These are phyloP conservation scores for Sebastes vulpes DNA, from an alignment of 2,797 vertebrate species.

Conservation along the genomic window DNA sequence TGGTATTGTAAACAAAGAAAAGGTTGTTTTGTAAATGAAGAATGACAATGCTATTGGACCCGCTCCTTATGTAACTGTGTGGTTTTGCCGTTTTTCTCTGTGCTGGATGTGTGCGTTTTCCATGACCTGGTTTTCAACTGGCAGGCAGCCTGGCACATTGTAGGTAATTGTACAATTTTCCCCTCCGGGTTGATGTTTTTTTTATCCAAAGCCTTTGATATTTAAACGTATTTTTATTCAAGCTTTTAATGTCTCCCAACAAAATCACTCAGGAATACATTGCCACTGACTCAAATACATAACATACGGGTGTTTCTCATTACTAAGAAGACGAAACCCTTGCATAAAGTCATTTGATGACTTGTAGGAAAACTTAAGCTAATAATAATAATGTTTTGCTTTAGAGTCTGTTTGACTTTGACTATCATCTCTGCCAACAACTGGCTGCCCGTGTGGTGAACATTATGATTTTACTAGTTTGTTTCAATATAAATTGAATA, in stretches of 20 bases:
- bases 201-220: slow-evolving; percentile 60
- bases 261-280: slow-evolving; percentile 35
- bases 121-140: slow-evolving; percentile 67
- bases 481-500: slow-evolving; percentile 21
- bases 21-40: slow-evolving; percentile 13
- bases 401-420: not conserved
- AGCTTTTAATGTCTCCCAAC: slow-evolving; percentile 51
- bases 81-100: slow-evolving; percentile 48
- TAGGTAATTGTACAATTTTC: slow-evolving; percentile 58
- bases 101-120: slow-evolving; percentile 61
- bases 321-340: slow-evolving; percentile 34
- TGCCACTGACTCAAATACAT: slow-evolving; percentile 33
- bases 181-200: slow-evolving; percentile 35
- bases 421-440: not conserved
- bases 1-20: slow-evolving; percentile 20
- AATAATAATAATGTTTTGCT: slow-evolving; percentile 18
- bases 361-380: slow-evolving; percentile 38
- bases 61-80: slow-evolving; percentile 44
- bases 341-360: slow-evolving; percentile 38
- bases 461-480: slow-evolving; percentile 19
- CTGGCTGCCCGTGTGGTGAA: slow-evolving; percentile 7
- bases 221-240: slow-evolving; percentile 36
- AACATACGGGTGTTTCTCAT: slow-evolving; percentile 49
- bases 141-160: slow-evolving; percentile 53
- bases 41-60: slow-evolving; percentile 45